phyloP scores from a whole-genome alignment of 2,113 vertebrate species.

The Todiramphus saurophagus region DNA sequence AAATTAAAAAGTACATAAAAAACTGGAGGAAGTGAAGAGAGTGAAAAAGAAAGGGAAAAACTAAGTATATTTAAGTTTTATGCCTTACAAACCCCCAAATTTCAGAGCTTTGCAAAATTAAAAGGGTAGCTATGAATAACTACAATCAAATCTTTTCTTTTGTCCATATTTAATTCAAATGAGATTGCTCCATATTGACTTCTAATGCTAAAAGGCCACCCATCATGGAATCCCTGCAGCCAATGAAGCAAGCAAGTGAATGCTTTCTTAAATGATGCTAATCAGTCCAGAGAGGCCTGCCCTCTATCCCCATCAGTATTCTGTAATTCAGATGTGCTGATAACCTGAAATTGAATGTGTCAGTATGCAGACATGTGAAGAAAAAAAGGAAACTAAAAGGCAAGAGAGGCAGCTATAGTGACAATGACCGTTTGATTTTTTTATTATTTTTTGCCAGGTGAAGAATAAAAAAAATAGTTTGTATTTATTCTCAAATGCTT shows the following conservation, averaged over 20 bases:
- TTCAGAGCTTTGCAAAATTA: constrained; percentile 71
- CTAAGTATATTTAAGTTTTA: constrained; percentile 61
- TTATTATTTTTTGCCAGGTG: background rate
- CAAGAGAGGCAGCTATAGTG: constrained; percentile 60
- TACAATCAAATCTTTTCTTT: constrained; percentile 76
- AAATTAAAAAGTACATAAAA: constrained; percentile 51
- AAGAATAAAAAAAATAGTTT: constrained; percentile 67
- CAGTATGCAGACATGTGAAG: constrained; percentile 82
- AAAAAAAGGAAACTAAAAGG: constrained; percentile 66
- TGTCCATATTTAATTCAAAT: constrained; percentile 86
- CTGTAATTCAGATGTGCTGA: constrained; percentile 93
- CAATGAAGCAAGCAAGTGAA: constrained; percentile 82
- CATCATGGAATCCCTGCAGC: constrained; percentile 85
- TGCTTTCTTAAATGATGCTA: constrained; percentile 97
- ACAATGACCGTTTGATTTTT: constrained; percentile 62
- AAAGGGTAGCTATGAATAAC: constrained; percentile 79
- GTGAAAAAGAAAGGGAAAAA: constrained; percentile 47
- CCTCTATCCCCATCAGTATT: constrained; percentile 89
- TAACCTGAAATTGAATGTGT: constrained; percentile 95
- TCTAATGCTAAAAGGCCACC: constrained; percentile 89
- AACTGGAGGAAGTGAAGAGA: constrained; percentile 31
- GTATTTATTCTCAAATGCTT: constrained; percentile 63
- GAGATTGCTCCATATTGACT: constrained; percentile 87
- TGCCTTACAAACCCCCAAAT: constrained; percentile 55
- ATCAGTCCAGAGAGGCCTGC: constrained; percentile 95